Conservation (phyloP, 2,113 vertebrate genomes). For the Neopipo cinnamomea region DNA sequence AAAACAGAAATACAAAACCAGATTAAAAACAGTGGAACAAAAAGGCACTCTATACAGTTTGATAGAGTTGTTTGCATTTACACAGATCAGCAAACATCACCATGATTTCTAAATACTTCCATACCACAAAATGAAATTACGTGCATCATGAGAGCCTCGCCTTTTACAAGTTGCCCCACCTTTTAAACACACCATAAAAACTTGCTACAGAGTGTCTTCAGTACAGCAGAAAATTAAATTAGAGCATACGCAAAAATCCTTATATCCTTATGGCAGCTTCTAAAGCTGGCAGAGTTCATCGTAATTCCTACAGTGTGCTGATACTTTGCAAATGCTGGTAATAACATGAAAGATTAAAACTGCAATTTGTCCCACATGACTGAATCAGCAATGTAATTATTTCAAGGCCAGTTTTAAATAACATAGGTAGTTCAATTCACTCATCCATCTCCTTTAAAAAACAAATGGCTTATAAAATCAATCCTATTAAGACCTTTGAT, state of each 20-base stretch:
- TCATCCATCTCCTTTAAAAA: not conserved
- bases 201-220: not conserved
- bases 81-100: not conserved
- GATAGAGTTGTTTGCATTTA: not conserved
- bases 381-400: not conserved
- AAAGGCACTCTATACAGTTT: not conserved
- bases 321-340: not conserved
- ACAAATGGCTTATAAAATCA: not conserved
- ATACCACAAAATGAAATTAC: not conserved
- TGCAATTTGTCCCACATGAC: not conserved
- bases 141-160: not conserved
- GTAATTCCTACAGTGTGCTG: not conserved
- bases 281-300: not conserved
- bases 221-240: not conserved
- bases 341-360: not conserved
- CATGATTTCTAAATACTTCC: not conserved
- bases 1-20: not conserved
- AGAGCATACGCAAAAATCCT: not conserved
- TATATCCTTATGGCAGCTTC: not conserved
- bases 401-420: not conserved
- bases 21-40: not conserved
- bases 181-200: not conserved
- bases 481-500: not conserved
- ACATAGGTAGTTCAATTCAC: not conserved
- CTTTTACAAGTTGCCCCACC: not conserved